Base-by-base conservation (phyloP, 2,113 vertebrate species). In the Epinephelus cyanopodus region DNA sequence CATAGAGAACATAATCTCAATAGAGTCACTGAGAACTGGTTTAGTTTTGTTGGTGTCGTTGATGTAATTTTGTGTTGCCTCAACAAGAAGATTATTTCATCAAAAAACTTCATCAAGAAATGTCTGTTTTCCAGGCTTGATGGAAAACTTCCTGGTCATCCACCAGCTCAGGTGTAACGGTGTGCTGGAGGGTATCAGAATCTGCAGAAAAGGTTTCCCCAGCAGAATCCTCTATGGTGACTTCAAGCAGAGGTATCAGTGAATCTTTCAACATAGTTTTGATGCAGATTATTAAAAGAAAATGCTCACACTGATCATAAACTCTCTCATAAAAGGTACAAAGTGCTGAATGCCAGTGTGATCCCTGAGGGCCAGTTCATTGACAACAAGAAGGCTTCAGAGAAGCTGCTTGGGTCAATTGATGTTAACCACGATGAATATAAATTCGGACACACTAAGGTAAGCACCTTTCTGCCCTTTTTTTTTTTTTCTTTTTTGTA, bases 121-220 rank as follows among this genome's bases (percentile, higher is more conserved):
- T 68, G 0, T 62, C 0, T 27, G 7, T 54, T 48, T 13, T 23
- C 33, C 57, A 92, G 91, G 91, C 37, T 64, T 92, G 39, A 92
- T 92, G 91, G 89, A 92, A 83, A 92, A 92, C 81, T 90, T 88
- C 85, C 74, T 92, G 81, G 91, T 92, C 62, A 92, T 92, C 85
- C 91, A 92, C 76, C 91, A 92, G 87, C 91, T 92, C 73, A 90
- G 91, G 87, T 92, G 91, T 82, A 92, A 92, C 7, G 91, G 91
- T 88, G 91, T 92, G 10, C 91, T 92, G 77, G 90, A 92, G 82
- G 90, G 90, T 77, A 90, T 90, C 72, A 87, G 88, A 87, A 90
- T 90, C 80, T 91, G 90, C 85, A 91, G 87, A 14, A 91, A 90
- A 66, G 89, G 89, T 77, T 90, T 90, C 84, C 89, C 89, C 21